Base-by-base conservation (phyloP, 2,113 vertebrate genomes). In the Myotis yumanensis region DNA sequence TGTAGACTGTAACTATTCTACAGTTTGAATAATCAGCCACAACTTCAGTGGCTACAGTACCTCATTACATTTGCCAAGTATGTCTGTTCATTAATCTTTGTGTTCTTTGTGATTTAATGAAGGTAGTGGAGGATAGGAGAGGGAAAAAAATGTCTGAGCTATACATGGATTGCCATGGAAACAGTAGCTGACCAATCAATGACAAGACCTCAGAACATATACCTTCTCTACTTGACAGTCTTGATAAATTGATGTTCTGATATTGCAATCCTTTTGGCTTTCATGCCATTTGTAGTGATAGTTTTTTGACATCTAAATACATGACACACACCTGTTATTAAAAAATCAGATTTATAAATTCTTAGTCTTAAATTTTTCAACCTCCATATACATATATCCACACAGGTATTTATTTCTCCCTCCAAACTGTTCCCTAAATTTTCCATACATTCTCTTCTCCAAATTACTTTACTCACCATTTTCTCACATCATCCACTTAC, bases 151-250 rank as follows among this genome's bases (percentile, higher is more conserved):
- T 73, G 12, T 80, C 87, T 90, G 90, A 90, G 92, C 86, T 91
- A 62, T 96, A 93, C 77, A 89, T 87, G 40, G 64, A 96, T 97
- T 88, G 83, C 96, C 95, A 97, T 97, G 96, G 96, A 95, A 97
- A 97, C 95, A 81, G 90, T 80, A 95, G 69, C 86, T 97, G 95
- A 92, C 93, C 96, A 96, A 95, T 97, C 95, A 97, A 15, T 25
- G 69, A 40, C 52, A 54, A 96, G 69, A 9, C 83, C 25, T 95
- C 64, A 72, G 72, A 93, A 92, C 32, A 89, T 94, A 90, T 72
- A 48, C 25, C 28, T 89, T 57, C 32, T 92, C 73, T 90, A 25
- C 69, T 83, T 32, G 1, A 46, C 86, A 79, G 83, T 80, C 90
- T 75, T 94, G 86, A 90, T 90, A 62, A 90, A 92, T 25, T 94